Evolutionary conservation across 2,113 vertebrate species (phyloP).

Genomic region (Microcebus ravelobensis): DNA sequence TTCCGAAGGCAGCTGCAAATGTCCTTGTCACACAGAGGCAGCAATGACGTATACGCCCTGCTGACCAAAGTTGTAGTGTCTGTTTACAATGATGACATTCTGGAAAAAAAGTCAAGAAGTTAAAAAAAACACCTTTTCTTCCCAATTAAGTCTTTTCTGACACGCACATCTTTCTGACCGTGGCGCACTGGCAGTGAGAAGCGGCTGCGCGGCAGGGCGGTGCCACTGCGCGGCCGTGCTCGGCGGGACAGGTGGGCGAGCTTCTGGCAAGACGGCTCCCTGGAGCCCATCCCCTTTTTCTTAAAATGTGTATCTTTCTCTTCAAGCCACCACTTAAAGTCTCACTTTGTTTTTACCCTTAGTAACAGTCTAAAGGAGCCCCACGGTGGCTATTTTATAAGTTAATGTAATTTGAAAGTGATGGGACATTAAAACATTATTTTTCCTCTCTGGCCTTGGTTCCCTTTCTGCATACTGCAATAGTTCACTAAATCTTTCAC

Average conservation of each 20-base stretch:
- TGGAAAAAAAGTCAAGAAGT: background rate
- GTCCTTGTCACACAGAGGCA: background rate
- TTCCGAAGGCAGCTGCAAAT: background rate
- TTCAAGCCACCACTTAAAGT: background rate
- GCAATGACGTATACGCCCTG: background rate
- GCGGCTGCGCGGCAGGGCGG: fast-evolving
- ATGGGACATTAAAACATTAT: background rate
- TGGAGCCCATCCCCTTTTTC: background rate
- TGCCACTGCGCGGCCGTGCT: fast-evolving
- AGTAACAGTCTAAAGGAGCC: background rate
- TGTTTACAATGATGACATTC: background rate
- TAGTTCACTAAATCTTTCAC: background rate
- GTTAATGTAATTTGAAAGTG: background rate
- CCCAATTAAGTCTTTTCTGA: background rate
- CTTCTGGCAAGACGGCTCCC: background rate
- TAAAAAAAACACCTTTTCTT: background rate
- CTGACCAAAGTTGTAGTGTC: background rate
- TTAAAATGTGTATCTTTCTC: background rate
- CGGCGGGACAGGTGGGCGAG: background rate
- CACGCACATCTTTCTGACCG: background rate
- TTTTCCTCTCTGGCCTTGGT: background rate
- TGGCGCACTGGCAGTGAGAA: background rate
- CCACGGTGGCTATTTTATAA: background rate
- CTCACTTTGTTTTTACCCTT: slow-evolving; percentile 17
- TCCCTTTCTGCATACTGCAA: background rate